Evolutionary conservation across 1,140 invertebrate species (phyloP).

Genomic region (Stenopsyche tienmushanensis): DNA sequence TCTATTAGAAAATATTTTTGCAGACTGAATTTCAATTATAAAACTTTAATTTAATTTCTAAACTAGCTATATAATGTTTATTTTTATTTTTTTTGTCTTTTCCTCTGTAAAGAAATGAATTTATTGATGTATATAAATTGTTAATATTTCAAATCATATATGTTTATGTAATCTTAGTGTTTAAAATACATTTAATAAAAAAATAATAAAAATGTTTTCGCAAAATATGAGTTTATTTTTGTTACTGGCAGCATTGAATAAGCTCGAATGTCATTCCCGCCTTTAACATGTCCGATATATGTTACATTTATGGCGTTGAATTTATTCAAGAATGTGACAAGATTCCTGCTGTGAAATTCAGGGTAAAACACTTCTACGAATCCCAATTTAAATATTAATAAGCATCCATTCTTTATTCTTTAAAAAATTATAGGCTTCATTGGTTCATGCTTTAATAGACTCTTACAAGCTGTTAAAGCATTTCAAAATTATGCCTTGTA

Average conservation of each 20-base stretch:
- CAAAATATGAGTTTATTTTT: background rate
- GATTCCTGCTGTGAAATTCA: slow-evolving; percentile 25
- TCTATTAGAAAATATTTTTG: too few relatives aligned
- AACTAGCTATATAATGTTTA: too few relatives aligned
- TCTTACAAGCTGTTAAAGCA: slow-evolving; percentile 32
- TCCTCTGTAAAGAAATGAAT: too few relatives aligned
- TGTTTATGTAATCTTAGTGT: too few relatives aligned
- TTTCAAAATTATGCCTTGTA: slow-evolving; percentile 26
- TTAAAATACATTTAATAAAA: too few relatives aligned
- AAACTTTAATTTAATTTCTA: too few relatives aligned
- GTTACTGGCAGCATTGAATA: background rate
- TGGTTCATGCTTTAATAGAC: slow-evolving; percentile 37
- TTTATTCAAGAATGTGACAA: slow-evolving; percentile 26
- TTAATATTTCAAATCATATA: too few relatives aligned
- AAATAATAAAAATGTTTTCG: too few relatives aligned
- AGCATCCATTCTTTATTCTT: background rate
- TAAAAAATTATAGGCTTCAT: slow-evolving; percentile 33
- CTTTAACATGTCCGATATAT: background rate
- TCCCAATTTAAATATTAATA: too few relatives aligned
- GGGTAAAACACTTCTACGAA: slow-evolving; percentile 19
- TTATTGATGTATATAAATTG: too few relatives aligned
- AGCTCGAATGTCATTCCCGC: background rate
- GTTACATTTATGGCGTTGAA: slow-evolving; percentile 24
- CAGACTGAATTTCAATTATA: too few relatives aligned
- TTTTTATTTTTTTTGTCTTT: too few relatives aligned